A percentile compares a stretch with the other conserved stretches of the same genome.
These are phyloP conservation scores for Pseudopodoces humilis DNA, from an alignment of 2,113 vertebrate genomes.

Conservation along the genomic window DNA sequence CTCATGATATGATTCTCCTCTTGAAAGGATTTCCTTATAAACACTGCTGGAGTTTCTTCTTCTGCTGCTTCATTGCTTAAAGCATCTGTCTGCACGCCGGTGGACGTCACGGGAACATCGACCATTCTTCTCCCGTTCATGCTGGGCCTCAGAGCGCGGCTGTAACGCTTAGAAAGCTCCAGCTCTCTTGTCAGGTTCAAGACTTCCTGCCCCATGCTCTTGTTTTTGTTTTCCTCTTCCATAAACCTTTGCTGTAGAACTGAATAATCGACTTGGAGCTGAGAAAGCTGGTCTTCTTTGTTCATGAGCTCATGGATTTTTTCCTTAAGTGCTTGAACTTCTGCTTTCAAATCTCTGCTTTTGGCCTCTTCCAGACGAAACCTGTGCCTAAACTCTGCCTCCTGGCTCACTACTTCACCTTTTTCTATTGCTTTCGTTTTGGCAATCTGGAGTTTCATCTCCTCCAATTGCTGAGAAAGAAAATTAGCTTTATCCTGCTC, in stretches of 20 bases:
- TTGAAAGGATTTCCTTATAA: constrained; percentile 91
- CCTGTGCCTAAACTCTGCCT: constrained; percentile 84
- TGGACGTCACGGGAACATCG: constrained; percentile 85
- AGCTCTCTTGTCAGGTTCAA: constrained; percentile 84
- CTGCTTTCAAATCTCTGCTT: constrained; percentile 83
- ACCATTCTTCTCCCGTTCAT: constrained; percentile 88
- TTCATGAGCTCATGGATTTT: constrained; percentile 97
- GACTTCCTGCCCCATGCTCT: constrained; percentile 84
- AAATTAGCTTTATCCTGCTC: constrained; percentile 92
- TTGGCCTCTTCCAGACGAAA: constrained; percentile 88
- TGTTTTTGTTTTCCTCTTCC: constrained; percentile 88
- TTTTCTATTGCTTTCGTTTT: constrained; percentile 92
- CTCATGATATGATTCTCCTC: constrained; percentile 97
- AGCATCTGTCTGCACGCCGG: constrained; percentile 87
- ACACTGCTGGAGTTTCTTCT: constrained; percentile 90
- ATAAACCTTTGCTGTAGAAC: constrained; percentile 87
- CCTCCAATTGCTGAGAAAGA: constrained; percentile 88
- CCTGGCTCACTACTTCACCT: constrained; percentile 84
- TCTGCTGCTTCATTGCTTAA: constrained; percentile 71
- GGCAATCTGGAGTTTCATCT: constrained; percentile 88
- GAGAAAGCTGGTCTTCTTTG: constrained; percentile 95
- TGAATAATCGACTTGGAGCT: constrained; percentile 89
- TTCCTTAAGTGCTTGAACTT: constrained; percentile 93
- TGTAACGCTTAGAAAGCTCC: constrained; percentile 88
- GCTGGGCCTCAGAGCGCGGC: constrained; percentile 86